Percentiles rank a stretch among this genome's conserved stretches.
These are phyloP conservation scores for Varecia variegata DNA, from an alignment of 2,797 vertebrate genomes.

Conservation along the genomic window DNA sequence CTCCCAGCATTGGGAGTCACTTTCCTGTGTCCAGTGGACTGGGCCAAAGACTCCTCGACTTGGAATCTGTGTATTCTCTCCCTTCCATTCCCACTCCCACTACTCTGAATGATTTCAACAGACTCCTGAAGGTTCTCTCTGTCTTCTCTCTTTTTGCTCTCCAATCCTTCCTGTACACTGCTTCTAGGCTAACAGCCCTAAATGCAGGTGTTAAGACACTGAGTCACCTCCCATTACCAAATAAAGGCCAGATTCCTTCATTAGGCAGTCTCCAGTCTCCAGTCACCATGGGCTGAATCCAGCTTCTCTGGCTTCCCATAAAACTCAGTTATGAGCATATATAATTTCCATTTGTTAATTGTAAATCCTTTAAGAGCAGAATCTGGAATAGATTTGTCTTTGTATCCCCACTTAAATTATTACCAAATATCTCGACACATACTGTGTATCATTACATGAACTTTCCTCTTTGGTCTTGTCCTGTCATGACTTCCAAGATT, in stretches of 20 bases:
- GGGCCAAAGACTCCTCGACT: background rate
- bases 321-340: background rate
- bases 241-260: background rate
- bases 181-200: background rate
- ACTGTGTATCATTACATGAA: background rate
- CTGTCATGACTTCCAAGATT: background rate
- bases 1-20: too few relatives aligned
- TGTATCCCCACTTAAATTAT: background rate
- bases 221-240: background rate
- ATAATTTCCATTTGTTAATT: background rate
- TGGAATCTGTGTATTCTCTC: background rate
- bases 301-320: background rate
- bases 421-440: background rate
- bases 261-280: background rate
- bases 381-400: background rate
- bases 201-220: background rate
- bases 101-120: background rate
- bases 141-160: background rate
- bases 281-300: background rate
- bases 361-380: background rate
- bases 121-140: background rate
- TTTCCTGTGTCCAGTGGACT: background rate
- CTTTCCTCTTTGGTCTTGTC: background rate
- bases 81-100: background rate
- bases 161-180: background rate